Conservation (phyloP, 2,113 vertebrate species). For the Percina caprodes region DNA sequence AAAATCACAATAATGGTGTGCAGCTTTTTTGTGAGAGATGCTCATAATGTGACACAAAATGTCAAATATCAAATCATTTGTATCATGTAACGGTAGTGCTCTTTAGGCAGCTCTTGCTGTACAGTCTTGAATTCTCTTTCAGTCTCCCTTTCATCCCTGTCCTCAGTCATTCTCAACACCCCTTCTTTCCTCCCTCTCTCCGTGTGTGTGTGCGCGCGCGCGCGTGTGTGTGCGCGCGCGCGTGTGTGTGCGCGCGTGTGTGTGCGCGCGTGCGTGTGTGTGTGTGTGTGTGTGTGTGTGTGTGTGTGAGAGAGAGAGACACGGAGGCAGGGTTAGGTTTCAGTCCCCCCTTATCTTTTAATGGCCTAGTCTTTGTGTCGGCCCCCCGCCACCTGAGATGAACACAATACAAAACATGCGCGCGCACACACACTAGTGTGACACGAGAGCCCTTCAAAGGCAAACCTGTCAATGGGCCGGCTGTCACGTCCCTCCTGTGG, state of each 20-base stretch:
- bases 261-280: slow-evolving; percentile 22
- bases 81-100: background rate
- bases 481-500: slow-evolving; percentile 76
- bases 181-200: slow-evolving; percentile 6
- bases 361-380: slow-evolving; percentile 84
- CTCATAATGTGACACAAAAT: background rate
- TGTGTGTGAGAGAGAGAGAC: slow-evolving; percentile 19
- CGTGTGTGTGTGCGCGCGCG: background rate
- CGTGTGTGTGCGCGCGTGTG: background rate
- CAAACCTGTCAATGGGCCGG: slow-evolving; percentile 74
- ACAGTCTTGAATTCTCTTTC: slow-evolving; percentile 4
- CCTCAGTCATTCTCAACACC: slow-evolving; percentile 9
- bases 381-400: slow-evolving; percentile 76
- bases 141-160: slow-evolving; percentile 2
- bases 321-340: slow-evolving; percentile 80
- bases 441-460: slow-evolving; percentile 76
- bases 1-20: background rate
- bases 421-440: slow-evolving; percentile 40
- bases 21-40: background rate
- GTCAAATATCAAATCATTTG: too few relatives aligned
- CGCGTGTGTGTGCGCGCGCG: background rate
- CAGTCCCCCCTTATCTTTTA: slow-evolving; percentile 84
- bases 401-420: slow-evolving; percentile 73
- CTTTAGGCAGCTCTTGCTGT: background rate
- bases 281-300: slow-evolving; percentile 17